These are phyloP conservation scores for Ammodytes marinus DNA, from an alignment of 2,113 vertebrate genomes.

Conservation along the genomic window DNA sequence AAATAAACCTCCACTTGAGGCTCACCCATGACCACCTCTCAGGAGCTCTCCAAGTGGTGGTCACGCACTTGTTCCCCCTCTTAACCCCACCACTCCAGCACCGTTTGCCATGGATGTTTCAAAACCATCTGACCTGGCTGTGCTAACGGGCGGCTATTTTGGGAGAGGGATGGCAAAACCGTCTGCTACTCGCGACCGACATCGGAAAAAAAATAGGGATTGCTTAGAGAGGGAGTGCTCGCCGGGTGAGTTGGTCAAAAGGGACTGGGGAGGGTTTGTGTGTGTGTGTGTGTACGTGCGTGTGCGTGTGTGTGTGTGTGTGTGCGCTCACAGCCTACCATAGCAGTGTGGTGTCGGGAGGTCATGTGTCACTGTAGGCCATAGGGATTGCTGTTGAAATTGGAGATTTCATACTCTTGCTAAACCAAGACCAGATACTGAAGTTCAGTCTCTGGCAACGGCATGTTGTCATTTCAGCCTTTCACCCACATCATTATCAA, in stretches of 20 bases:
- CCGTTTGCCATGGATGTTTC: slow-evolving; percentile 81
- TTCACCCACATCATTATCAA: slow-evolving; percentile 50
- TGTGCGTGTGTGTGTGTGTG: slow-evolving; percentile 45
- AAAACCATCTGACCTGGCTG: slow-evolving; percentile 84
- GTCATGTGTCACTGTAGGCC: slow-evolving; percentile 64
- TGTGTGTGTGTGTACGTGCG: slow-evolving; percentile 33
- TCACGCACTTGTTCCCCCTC: slow-evolving; percentile 48
- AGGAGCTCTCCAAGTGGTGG: slow-evolving; percentile 29
- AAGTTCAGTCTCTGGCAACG: slow-evolving; percentile 30
- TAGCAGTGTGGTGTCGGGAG: slow-evolving; percentile 24
- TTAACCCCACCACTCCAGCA: slow-evolving; percentile 60
- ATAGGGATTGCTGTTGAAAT: slow-evolving; percentile 69
- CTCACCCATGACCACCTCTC: slow-evolving; percentile 39
- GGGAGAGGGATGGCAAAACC: slow-evolving; percentile 83
- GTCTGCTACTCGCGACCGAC: slow-evolving; percentile 70
- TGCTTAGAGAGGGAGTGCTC: slow-evolving; percentile 52
- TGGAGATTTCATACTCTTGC: slow-evolving; percentile 69
- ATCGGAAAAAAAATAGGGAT: slow-evolving; percentile 50
- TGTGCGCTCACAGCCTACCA: slow-evolving; percentile 25
- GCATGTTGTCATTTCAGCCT: slow-evolving; percentile 22
- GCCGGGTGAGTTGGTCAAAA: slow-evolving; percentile 6
- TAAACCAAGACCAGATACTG: slow-evolving; percentile 53
- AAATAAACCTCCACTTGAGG: slow-evolving; percentile 64
- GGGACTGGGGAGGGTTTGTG: slow-evolving; percentile 28
- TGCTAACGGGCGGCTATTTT: slow-evolving; percentile 81